Evolutionary conservation across 2,888 invertebrate genomes (phyloP).

Genomic region (Trichopoda pennipes): DNA sequence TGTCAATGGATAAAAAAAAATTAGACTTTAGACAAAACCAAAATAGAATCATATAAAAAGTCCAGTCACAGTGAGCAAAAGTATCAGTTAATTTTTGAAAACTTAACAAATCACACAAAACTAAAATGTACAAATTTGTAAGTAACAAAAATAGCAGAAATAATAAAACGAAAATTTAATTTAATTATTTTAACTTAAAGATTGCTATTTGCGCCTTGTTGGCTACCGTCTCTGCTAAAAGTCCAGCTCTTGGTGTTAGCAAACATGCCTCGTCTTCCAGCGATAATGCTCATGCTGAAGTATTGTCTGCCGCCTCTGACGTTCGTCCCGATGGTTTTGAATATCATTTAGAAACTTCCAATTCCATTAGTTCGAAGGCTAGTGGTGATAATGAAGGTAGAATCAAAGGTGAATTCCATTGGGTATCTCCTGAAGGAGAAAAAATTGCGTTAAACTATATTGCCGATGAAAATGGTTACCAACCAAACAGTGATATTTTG

Average conservation of each 20-base stretch:
- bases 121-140: neutral
- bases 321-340: conserved; percentile 73
- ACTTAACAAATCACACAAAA: neutral
- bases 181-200: conserved; percentile 49
- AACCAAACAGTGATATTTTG: conserved; percentile 66
- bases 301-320: conserved; percentile 65
- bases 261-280: no score
- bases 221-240: conserved; percentile 67
- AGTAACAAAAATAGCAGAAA: neutral
- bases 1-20: neutral
- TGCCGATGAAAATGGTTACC: conserved; percentile 75
- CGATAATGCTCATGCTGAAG: conserved; percentile 13
- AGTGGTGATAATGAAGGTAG: conserved; percentile 73
- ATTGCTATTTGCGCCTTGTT: conserved; percentile 72
- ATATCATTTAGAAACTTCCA: conserved; percentile 69
- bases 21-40: neutral
- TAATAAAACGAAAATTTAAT: neutral
- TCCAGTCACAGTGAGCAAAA: neutral
- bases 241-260: conserved; percentile 2
- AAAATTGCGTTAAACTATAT: conserved; percentile 72
- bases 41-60: conserved; percentile 43
- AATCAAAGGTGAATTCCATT: conserved; percentile 71
- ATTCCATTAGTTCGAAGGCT: conserved; percentile 69
- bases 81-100: conserved; percentile 27
- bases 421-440: conserved; percentile 76